Percentiles rank a stretch among this genome's conserved stretches.
Conservation (phyloP, 2,888 invertebrate species). For the Rosalia funebris region DNA sequence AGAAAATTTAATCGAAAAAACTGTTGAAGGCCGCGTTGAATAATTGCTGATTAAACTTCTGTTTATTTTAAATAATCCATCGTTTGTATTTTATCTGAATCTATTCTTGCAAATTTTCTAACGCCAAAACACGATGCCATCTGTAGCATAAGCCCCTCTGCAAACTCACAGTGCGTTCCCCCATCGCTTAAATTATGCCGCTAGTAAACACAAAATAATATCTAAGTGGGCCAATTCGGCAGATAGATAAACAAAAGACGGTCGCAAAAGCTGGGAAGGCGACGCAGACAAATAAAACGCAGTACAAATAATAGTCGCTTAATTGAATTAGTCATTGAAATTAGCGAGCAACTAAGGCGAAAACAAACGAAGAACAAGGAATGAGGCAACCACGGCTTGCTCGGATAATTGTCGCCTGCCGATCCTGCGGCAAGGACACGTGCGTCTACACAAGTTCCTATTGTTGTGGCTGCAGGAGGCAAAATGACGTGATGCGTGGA, state of each 20-base stretch:
- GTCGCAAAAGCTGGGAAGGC: slow-evolving; percentile 3
- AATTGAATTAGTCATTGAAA: slow-evolving; percentile 41
- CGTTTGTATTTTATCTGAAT: no score
- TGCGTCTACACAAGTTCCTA: no score
- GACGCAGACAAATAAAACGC: slow-evolving; percentile 10
- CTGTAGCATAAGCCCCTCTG: no score
- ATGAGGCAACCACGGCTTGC: slow-evolving; percentile 31
- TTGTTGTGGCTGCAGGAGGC: no score
- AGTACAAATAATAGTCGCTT: slow-evolving; percentile 31
- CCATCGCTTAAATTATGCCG: not conserved
- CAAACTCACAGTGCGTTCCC: no score
- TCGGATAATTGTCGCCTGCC: slow-evolving; percentile 32
- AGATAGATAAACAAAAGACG: slow-evolving; percentile 10
- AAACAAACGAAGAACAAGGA: slow-evolving; percentile 36
- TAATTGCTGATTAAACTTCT: no score
- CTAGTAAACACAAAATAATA: slow-evolving; percentile 5
- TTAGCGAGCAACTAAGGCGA: slow-evolving; percentile 29
- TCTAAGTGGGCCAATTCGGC: not conserved
- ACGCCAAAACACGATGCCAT: no score
- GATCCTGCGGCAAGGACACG: not conserved
- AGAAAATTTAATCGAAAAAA: no score
- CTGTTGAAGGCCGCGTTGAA: no score
- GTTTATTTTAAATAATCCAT: no score
- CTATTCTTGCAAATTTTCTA: no score
- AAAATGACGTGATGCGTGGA: no score